Percentiles rank a stretch among this genome's conserved stretches.
phyloP scores from a whole-genome alignment of 2,113 vertebrate genomes.

The Percopsis transmontana region DNA sequence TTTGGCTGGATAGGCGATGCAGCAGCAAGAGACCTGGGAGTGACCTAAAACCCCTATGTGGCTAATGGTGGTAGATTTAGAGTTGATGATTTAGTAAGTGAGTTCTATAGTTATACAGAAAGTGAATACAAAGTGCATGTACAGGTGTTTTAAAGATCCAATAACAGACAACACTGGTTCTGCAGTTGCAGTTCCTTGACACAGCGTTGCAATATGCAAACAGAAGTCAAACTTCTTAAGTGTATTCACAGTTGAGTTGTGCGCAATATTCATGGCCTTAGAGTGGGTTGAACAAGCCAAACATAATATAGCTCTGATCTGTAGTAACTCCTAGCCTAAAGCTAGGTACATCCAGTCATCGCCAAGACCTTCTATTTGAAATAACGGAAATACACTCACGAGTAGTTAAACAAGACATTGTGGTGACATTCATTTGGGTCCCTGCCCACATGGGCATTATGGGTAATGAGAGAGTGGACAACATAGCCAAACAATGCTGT shows the following conservation, averaged over 20 bases:
- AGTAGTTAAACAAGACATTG: too few relatives aligned
- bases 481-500: too few relatives aligned
- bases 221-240: not conserved
- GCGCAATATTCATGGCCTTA: not conserved
- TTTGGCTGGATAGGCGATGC: not conserved
- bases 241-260: not conserved
- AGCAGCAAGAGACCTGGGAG: constrained; percentile 7
- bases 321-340: not conserved
- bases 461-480: too few relatives aligned
- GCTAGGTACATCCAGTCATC: not conserved
- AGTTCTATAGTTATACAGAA: too few relatives aligned
- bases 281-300: not conserved
- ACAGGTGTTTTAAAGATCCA: not conserved
- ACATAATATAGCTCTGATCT: not conserved
- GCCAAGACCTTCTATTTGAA: not conserved
- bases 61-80: not conserved
- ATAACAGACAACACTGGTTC: not conserved
- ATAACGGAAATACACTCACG: not conserved
- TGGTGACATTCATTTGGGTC: too few relatives aligned
- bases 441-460: too few relatives aligned
- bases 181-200: not conserved
- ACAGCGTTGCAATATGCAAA: not conserved
- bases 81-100: not conserved
- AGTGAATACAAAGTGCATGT: too few relatives aligned
- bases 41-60: not conserved